Evolutionary conservation across 2,113 vertebrate genomes (phyloP).

Genomic region (Dendropsophus ebraccatus): DNA sequence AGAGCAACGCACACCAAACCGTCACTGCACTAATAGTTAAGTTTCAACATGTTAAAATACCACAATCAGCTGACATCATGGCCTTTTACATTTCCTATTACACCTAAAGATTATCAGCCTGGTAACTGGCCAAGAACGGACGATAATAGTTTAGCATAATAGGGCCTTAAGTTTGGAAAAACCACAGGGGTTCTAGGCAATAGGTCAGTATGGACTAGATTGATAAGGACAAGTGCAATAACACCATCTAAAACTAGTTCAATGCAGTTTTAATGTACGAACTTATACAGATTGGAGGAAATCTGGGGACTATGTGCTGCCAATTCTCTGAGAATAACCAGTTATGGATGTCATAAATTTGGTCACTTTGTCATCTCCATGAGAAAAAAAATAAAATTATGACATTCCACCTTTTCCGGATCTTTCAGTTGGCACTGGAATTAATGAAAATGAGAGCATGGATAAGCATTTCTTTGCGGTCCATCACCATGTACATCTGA

Average conservation of each 20-base stretch:
- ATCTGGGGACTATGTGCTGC: not conserved
- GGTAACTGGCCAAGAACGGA: no score
- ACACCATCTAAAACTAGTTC: not conserved
- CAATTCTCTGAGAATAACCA: not conserved
- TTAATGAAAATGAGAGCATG: slow-evolving; percentile 29
- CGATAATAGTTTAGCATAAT: no score
- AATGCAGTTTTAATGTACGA: not conserved
- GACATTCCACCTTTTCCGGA: not conserved
- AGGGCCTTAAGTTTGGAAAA: no score
- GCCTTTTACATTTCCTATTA: no score
- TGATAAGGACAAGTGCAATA: not conserved
- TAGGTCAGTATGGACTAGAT: not conserved
- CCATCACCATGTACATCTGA: slow-evolving; percentile 50
- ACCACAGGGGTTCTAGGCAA: no score
- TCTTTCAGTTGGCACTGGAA: slow-evolving; percentile 14
- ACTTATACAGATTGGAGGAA: not conserved
- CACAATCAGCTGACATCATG: no score
- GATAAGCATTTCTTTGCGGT: slow-evolving; percentile 46
- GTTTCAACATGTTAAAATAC: no score
- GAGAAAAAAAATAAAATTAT: not conserved
- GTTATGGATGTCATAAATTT: not conserved
- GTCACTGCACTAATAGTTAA: no score
- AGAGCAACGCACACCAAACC: no score
- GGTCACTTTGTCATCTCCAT: not conserved
- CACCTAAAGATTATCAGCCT: no score